Base-by-base conservation (phyloP, 2,797 vertebrate species). In the Fistularia commersonii region DNA sequence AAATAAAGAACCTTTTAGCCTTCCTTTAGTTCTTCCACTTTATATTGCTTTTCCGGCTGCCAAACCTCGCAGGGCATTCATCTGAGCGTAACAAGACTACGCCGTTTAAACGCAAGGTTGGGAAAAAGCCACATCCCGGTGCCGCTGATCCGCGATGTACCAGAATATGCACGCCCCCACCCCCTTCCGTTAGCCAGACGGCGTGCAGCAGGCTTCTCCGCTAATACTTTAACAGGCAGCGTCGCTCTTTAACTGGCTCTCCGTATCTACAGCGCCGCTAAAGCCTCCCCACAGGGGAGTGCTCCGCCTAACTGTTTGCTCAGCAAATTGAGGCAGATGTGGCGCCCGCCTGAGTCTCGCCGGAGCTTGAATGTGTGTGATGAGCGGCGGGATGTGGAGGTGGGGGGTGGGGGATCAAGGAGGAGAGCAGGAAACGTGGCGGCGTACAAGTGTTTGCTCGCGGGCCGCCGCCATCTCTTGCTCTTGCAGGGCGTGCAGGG, bases 221-320 rank as follows among this genome's bases (percentile, higher is more conserved):
- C 47, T 64, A 70, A 80, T 65, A 62, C 69, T 64, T 66, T 70
- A 82, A 80, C 67, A 71, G 51, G 69, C 64, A 45, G 74, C 14
- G 48, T 49, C 64, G 79, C 79, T 74, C 64, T 80, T 84, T 76
- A 84, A 81, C 80, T 61, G 73, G 69, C 76, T 77, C 75, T 83
- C 80, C 72, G 77, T 81, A 74, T 78, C 79, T 58, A 56, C 36
- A 58, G 72, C 56, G 69, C 51, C n/a, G 59, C 70, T 80, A 77
- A 74, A 73, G 76, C 66, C 72, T 49, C 72, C 74, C 82, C 74
- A 69, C 63, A 62, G 79, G 81, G 77, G 71, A 80, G 58, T 57
- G 48, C 79, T 71, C 66, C 43, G 60, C 72, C 74, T 70, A 67
- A 74, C 74, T 83, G 84, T 87, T 88, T 88, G 72, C 79, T 86